Conservation (phyloP, 2,888 invertebrate genomes). For the Hecatera dysodea region DNA sequence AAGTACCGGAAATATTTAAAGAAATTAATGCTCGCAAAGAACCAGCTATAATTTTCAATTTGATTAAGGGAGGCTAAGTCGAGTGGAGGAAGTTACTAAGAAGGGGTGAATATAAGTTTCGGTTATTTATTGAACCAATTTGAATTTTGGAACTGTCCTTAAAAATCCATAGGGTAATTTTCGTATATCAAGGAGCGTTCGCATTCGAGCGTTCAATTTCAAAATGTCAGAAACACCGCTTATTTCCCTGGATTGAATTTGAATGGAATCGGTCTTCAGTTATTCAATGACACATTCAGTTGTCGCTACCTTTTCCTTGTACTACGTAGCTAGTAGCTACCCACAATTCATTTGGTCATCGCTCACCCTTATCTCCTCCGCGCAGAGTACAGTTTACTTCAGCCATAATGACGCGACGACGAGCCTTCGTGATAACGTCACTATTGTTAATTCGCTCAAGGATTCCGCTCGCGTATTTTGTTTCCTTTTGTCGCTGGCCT, state of each 20-base stretch:
- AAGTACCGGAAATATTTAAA: too few relatives aligned
- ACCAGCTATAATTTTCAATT: too few relatives aligned
- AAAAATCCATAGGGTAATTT: too few relatives aligned
- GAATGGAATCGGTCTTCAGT: background rate
- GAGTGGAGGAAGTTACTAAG: too few relatives aligned
- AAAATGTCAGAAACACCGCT: too few relatives aligned
- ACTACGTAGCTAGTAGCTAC: slow-evolving; percentile 9
- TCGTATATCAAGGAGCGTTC: too few relatives aligned
- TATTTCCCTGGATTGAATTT: too few relatives aligned
- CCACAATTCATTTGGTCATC: slow-evolving; percentile 57
- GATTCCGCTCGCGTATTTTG: slow-evolving; percentile 48
- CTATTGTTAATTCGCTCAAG: slow-evolving; percentile 63
- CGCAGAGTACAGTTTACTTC: slow-evolving; percentile 49
- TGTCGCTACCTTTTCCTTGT: background rate
- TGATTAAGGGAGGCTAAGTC: too few relatives aligned
- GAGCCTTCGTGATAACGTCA: slow-evolving; percentile 53
- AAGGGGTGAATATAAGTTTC: background rate
- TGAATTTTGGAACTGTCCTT: background rate
- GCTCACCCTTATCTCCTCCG: slow-evolving; percentile 58
- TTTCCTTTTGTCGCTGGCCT: slow-evolving; percentile 38
- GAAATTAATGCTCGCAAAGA: too few relatives aligned
- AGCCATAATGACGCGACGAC: slow-evolving; percentile 56
- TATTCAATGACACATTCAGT: slow-evolving; percentile 8
- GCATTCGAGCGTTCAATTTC: too few relatives aligned
- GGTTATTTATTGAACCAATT: background rate